These are phyloP conservation scores for Andricus quercusramuli DNA, from an alignment of 2,888 invertebrate species.

Conservation along the genomic window DNA sequence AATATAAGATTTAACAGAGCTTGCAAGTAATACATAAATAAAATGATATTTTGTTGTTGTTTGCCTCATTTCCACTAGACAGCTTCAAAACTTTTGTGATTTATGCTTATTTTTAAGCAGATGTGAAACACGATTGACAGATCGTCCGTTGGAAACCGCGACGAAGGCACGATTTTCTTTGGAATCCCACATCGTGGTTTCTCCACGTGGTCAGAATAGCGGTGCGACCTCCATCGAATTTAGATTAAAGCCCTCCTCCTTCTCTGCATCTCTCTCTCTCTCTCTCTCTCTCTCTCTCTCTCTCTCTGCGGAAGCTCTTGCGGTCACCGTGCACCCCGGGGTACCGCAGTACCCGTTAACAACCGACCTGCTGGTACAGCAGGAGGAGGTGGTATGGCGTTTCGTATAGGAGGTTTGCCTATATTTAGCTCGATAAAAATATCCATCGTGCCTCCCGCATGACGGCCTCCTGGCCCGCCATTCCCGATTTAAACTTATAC, in stretches of 20 bases:
- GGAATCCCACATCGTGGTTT: slow-evolving; percentile 39
- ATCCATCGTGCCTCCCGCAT: slow-evolving; percentile 77
- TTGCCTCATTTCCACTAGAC: background rate
- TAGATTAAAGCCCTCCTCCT: slow-evolving; percentile 60
- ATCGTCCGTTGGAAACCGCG: background rate
- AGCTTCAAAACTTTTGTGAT: no score
- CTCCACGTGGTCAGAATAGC: slow-evolving; percentile 41
- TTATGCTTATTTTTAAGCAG: background rate
- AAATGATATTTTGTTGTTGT: background rate
- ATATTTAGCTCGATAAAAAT: slow-evolving; percentile 78
- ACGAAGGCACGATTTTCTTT: slow-evolving; percentile 26
- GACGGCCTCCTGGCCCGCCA: slow-evolving; percentile 76
- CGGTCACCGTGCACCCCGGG: slow-evolving; percentile 63
- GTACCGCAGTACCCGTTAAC: slow-evolving; percentile 64
- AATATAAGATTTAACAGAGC: no score
- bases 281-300: slow-evolving; percentile 45
- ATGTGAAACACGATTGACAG: background rate
- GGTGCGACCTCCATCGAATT: slow-evolving; percentile 54
- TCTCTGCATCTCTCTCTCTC: slow-evolving; percentile 40
- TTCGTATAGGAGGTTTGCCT: slow-evolving; percentile 73
- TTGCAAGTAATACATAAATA: no score
- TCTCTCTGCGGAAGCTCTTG: slow-evolving; percentile 63
- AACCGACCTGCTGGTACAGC: slow-evolving; percentile 49
- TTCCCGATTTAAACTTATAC: slow-evolving; percentile 73
- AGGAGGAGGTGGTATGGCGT: slow-evolving; percentile 68